Base-by-base conservation (phyloP, 2,888 invertebrate genomes). In the Abscondita cerata region DNA sequence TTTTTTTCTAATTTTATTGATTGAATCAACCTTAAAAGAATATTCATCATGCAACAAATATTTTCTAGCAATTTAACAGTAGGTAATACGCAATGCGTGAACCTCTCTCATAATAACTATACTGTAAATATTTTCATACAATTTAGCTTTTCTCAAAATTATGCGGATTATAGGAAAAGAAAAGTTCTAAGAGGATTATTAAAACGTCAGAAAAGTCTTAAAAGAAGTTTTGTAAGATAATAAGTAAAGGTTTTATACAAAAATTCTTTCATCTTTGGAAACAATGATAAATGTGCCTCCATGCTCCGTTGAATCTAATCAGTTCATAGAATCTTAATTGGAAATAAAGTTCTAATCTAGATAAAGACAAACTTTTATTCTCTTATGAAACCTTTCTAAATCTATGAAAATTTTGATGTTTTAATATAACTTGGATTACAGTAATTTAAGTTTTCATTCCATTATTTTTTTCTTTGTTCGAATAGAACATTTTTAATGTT, bases 301-400 rank as follows among this genome's bases (percentile, higher is more conserved):
- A 36, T 52, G 40, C 36, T 52, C 13, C 33, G 51, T 51, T 34
- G 13, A 20, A 38, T 13, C 34, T 52, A 52, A 36, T 52, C 52
- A 40, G 36, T 52, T 52, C 19, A 52, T 52, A 38, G 34, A 52
- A 52, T 52, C 38, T 52, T 52, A 52, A 52, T 52, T 38, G 33
- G 34, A 52, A 52, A 52, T 40, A 52, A 52, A 40, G 19, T 38
- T 52, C 31, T 51, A 33, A 51, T 44, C 44, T 44, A 44, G 44
- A 44, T 44, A 44, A 18, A 41, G 13, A 16, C 41, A 12, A 44
- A 44, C 9, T 44, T 44, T 44, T 44, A 44, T 44, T 44, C 44
- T 18, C 19, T 44, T 44, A 44, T 44, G 18, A 16, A 16, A 44
- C 44, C 44, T 18, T 44, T 18, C 44, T 44, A 18, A 44, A 44